These are phyloP conservation scores for Poeciliopsis gracilis DNA, from an alignment of 2,797 vertebrate genomes.

Conservation along the genomic window DNA sequence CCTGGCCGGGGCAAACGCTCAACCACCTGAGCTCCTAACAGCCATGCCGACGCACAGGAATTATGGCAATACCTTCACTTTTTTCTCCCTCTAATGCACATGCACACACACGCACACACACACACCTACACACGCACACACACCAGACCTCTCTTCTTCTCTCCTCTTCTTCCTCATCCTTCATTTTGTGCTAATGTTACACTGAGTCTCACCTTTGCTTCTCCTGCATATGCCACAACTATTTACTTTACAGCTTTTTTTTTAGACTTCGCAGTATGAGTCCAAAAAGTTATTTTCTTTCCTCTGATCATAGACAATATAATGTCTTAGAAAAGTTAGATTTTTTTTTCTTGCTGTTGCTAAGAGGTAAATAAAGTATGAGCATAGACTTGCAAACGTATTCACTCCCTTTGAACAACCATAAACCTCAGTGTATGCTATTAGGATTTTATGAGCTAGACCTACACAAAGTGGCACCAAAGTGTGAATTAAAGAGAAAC, in stretches of 20 bases:
- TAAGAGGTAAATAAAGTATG: not conserved
- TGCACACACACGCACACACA: conserved; percentile 21
- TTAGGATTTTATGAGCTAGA: not conserved
- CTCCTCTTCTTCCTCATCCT: conserved; percentile 45
- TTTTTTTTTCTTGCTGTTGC: not conserved
- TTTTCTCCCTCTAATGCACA: conserved; percentile 74
- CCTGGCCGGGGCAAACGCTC: conserved; percentile 96
- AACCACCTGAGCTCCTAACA: conserved; percentile 99
- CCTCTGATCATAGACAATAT: conserved; percentile 67
- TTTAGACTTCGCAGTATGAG: conserved; percentile 23
- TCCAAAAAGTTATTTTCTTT: conserved; percentile 45
- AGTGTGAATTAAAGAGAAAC: not conserved
- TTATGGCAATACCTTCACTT: conserved; percentile 94
- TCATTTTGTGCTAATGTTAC: conserved; percentile 61
- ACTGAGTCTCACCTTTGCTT: conserved; percentile 43
- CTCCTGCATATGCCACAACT: conserved; percentile 31
- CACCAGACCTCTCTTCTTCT: conserved; percentile 27
- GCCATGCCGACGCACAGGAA: conserved; percentile 92
- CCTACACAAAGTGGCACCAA: not conserved
- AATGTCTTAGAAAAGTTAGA: not conserved
- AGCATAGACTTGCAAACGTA: not conserved
- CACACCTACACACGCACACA: conserved; percentile 10
- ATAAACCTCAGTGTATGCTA: not conserved
- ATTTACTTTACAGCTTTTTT: conserved; percentile 52
- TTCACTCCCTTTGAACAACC: not conserved